Conservation (phyloP, 2,113 vertebrate genomes). For the western clawed frog (Xenopus tropicalis) region UCB_Xtro_10.0 CM004443.2:716501-717000, state of each 20-base stretch:
- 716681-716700: too few species aligned
- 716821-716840: slow-evolving; percentile 51
- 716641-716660: slow-evolving; percentile 48
- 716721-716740: too few species aligned
- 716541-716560: slow-evolving; percentile 32
- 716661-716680: slow-evolving; percentile 41
- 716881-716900: slow-evolving; percentile 13
- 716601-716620: background rate
- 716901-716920: background rate
- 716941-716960: slow-evolving; percentile 52
- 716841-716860: fast-evolving
- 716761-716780: too few species aligned
- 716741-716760: background rate
- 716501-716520: fast-evolving
- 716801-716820: fast-evolving
- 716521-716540: slow-evolving; percentile 46
- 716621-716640: background rate
- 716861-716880: fast-evolving
- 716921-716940: slow-evolving; percentile 45
- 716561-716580: fast-evolving
- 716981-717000: fast-evolving
- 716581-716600: slow-evolving; percentile 34
- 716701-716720: fast-evolving
- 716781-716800: background rate
- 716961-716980: fast-evolving